A percentile compares a stretch with the other conserved stretches of the same genome.
These are phyloP conservation scores for Drosophila kanekoi DNA, from an alignment of 2,888 invertebrate genomes.

Conservation along the genomic window DNA sequence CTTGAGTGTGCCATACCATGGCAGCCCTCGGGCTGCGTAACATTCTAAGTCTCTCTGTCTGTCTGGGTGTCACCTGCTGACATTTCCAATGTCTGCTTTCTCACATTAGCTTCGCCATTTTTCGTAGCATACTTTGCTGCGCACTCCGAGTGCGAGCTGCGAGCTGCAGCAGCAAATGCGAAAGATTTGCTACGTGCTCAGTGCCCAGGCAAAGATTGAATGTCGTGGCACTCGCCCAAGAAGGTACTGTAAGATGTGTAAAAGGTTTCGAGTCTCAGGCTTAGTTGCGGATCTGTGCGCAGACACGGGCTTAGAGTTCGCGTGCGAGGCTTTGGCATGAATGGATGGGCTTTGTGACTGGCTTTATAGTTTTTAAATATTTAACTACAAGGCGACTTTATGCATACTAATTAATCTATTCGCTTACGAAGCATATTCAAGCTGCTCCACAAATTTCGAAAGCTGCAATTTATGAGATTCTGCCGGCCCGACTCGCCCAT, in stretches of 20 bases:
- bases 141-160: constrained; percentile 3
- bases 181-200: constrained; percentile 29
- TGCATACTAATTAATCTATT: background rate
- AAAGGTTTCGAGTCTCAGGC: too few relatives aligned
- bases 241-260: too few relatives aligned
- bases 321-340: background rate
- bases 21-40: constrained; percentile 22
- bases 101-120: constrained; percentile 64
- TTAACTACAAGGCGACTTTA: background rate
- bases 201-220: constrained; percentile 21
- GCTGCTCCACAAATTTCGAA: background rate
- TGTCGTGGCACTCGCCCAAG: background rate
- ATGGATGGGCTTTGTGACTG: background rate
- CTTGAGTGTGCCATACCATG: constrained; percentile 53
- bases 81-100: constrained; percentile 61
- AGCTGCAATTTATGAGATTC: background rate
- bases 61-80: constrained; percentile 54
- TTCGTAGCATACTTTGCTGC: constrained; percentile 57
- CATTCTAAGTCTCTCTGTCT: constrained; percentile 57
- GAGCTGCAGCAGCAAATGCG: constrained; percentile 13
- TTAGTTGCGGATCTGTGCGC: too few relatives aligned
- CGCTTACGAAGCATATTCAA: background rate
- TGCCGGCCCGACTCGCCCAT: background rate
- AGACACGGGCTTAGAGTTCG: too few relatives aligned
- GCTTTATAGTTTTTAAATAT: too few relatives aligned